Conservation (phyloP, 2,113 vertebrate species). For the Dipodomys merriami region DNA sequence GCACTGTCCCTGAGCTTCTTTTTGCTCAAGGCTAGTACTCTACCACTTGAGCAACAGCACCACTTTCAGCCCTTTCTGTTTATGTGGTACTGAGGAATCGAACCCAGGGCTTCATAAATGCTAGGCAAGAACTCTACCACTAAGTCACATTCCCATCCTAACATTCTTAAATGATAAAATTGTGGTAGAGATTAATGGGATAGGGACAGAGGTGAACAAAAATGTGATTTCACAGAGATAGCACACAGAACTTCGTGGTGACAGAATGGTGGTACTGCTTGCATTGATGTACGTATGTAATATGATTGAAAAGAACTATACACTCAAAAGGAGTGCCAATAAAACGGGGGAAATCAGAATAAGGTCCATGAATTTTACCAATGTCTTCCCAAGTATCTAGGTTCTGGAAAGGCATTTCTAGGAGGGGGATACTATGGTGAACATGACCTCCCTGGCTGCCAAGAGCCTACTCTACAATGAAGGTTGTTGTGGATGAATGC, state of each 20-base stretch:
- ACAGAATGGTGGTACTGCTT: neutral
- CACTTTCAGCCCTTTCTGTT: too few species aligned
- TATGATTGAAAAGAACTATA: neutral
- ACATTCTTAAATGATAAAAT: conserved; percentile 6
- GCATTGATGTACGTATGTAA: neutral
- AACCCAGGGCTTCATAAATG: too few species aligned
- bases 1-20: too few species aligned
- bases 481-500: neutral
- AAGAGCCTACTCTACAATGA: neutral
- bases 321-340: neutral
- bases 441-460: neutral
- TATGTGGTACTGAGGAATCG: too few species aligned
- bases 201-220: neutral
- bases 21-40: too few species aligned
- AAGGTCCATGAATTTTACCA: neutral
- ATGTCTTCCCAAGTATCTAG: neutral
- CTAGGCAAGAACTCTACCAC: too few species aligned
- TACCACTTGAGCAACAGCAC: too few species aligned
- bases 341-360: neutral
- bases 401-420: neutral
- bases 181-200: neutral
- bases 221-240: neutral
- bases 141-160: too few species aligned
- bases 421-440: neutral
- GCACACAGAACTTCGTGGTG: neutral